Conservation (phyloP, 1,140 invertebrate species). For the Hydropsyche tenuis region DNA sequence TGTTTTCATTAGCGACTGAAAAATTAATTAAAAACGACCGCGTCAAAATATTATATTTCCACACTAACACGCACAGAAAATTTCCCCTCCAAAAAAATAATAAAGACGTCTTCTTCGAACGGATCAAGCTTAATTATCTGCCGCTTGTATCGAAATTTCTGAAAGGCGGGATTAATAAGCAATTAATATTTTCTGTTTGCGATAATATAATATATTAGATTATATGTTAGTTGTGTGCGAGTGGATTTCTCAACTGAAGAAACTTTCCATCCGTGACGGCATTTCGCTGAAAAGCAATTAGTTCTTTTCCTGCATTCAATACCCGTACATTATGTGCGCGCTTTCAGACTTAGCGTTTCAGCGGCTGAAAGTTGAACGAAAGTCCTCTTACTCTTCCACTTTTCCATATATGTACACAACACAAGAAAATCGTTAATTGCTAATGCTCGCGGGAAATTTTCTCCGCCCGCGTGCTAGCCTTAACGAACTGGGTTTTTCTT, state of each 20-base stretch:
- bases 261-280: neutral
- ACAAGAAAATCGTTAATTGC: slow-evolving; percentile 1
- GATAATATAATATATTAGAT: too few species aligned
- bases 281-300: neutral
- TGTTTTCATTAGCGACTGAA: slow-evolving; percentile 11
- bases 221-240: too few species aligned
- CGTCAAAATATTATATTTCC: neutral
- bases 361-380: too few species aligned
- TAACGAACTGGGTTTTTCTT: too few species aligned
- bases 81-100: too few species aligned
- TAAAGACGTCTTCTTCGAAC: too few species aligned
- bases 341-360: neutral
- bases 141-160: too few species aligned
- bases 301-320: slow-evolving; percentile 9
- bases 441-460: neutral
- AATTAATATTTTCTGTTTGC: too few species aligned
- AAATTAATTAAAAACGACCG: slow-evolving; percentile 6
- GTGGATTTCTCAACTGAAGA: neutral
- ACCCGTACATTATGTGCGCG: neutral
- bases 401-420: neutral
- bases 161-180: too few species aligned
- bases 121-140: too few species aligned
- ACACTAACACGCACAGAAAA: neutral
- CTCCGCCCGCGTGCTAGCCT: too few species aligned
- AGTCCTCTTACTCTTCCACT: neutral